phyloP scores from a whole-genome alignment of 1,140 invertebrate genomes.

The Berghia stephanieae region DNA sequence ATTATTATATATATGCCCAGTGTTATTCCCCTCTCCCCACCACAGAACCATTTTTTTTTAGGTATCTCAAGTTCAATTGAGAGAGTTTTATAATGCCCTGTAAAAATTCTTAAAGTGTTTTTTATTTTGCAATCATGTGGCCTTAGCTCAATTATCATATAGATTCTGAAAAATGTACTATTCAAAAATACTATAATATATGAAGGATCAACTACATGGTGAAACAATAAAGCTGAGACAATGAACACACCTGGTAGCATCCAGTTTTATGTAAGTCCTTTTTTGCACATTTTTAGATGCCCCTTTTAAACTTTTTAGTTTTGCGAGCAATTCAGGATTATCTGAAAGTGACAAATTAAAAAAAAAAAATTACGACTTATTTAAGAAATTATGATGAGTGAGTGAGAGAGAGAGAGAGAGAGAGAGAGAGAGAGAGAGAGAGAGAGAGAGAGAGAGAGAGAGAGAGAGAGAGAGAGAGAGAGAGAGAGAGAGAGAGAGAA shows the following conservation, averaged over 20 bases:
- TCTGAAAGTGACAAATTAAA: constrained; percentile 37
- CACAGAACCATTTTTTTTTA: no score
- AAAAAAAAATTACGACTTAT: neutral
- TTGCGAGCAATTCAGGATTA: constrained; percentile 51
- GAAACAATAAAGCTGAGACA: neutral
- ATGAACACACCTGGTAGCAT: constrained; percentile 70
- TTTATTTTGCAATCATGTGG: no score
- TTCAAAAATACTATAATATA: neutral
- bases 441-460: no score
- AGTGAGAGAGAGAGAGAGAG: neutral
- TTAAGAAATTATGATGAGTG: neutral
- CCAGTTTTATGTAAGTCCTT: constrained; percentile 78
- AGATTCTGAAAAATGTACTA: neutral
- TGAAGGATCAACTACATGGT: neutral
- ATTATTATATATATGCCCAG: no score
- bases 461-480: neutral
- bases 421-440: neutral
- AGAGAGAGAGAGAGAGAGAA: no score
- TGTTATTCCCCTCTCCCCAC: no score
- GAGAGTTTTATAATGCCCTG: no score
- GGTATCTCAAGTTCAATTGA: no score
- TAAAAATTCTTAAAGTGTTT: no score
- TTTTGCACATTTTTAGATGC: constrained; percentile 70
- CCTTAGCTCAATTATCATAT: no score
- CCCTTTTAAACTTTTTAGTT: constrained; percentile 58